phyloP scores from a whole-genome alignment of 1,140 invertebrate genomes.

The Homarus americanus region DNA sequence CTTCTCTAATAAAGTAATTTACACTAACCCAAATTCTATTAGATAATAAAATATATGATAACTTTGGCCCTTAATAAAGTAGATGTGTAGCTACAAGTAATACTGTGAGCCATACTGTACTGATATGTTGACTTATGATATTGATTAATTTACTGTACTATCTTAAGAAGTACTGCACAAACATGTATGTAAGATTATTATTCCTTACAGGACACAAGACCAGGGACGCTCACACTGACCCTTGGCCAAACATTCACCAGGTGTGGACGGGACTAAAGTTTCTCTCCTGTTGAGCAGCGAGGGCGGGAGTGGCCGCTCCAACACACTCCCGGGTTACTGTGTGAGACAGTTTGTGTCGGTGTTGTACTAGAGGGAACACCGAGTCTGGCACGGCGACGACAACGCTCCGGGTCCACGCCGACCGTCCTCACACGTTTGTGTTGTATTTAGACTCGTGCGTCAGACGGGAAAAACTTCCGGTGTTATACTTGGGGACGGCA shows the following conservation, averaged over 20 bases:
- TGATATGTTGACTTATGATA: neutral
- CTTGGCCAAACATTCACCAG: neutral
- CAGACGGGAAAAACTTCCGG: slow-evolving; percentile 40
- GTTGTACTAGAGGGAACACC: neutral
- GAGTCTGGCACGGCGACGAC: neutral
- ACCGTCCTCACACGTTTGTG: slow-evolving; percentile 63
- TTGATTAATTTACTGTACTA: neutral
- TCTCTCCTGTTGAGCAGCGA: neutral
- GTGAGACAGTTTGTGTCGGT: neutral
- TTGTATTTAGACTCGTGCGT: slow-evolving; percentile 71
- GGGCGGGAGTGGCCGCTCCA: neutral
- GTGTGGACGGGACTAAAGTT: neutral
- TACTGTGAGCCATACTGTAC: no score
- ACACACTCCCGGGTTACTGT: neutral
- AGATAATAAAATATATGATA: neutral
- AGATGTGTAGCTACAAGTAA: neutral
- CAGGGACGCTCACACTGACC: neutral
- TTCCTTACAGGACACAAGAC: neutral
- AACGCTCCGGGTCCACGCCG: neutral
- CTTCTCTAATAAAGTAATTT: neutral
- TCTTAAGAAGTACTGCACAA: neutral
- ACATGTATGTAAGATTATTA: neutral
- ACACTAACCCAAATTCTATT: neutral
- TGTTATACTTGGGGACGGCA: slow-evolving; percentile 57
- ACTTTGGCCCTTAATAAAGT: neutral